These are phyloP conservation scores for Luffia ferchaultella DNA, from an alignment of 2,888 invertebrate species.

Conservation along the genomic window DNA sequence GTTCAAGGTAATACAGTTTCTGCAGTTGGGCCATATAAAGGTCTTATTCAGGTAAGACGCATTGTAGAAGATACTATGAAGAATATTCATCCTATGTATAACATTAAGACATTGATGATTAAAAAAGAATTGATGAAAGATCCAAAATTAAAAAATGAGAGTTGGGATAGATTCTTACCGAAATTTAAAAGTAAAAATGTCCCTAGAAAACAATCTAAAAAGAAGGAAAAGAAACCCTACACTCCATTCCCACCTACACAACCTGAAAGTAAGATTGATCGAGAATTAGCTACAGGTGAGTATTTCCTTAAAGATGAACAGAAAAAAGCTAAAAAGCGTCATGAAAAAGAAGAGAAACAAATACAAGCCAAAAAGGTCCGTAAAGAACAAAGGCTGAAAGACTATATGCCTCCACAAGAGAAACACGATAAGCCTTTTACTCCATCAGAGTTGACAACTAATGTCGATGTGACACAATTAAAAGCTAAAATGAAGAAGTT, in stretches of 20 bases:
- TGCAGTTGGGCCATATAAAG: slow-evolving; percentile 94
- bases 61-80: slow-evolving; percentile 98
- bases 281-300: slow-evolving; percentile 93
- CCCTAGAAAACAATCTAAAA: slow-evolving; percentile 87
- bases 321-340: slow-evolving; percentile 72
- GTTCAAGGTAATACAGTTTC: slow-evolving; percentile 98
- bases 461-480: slow-evolving; percentile 73
- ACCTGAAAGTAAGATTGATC: slow-evolving; percentile 92
- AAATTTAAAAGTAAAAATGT: slow-evolving; percentile 91
- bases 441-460: slow-evolving; percentile 23
- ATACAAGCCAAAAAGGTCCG: slow-evolving; percentile 75
- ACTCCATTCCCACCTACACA: slow-evolving; percentile 98
- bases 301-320: slow-evolving; percentile 93
- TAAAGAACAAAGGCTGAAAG: slow-evolving; percentile 79
- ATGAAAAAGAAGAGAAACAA: slow-evolving; percentile 82
- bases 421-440: slow-evolving; percentile 24
- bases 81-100: slow-evolving; percentile 98
- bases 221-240: slow-evolving; percentile 87
- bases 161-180: slow-evolving; percentile 97
- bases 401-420: slow-evolving; percentile 85
- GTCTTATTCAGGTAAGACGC: slow-evolving; percentile 83
- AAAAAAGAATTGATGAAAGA: slow-evolving; percentile 95
- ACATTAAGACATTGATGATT: slow-evolving; percentile 97
- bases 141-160: slow-evolving; percentile 89
- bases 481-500: slow-evolving; percentile 81